Percentiles rank a stretch among this genome's conserved stretches.
Evolutionary conservation across 2,113 vertebrate genomes (phyloP).

Genomic region (Macrotis lagotis): DNA sequence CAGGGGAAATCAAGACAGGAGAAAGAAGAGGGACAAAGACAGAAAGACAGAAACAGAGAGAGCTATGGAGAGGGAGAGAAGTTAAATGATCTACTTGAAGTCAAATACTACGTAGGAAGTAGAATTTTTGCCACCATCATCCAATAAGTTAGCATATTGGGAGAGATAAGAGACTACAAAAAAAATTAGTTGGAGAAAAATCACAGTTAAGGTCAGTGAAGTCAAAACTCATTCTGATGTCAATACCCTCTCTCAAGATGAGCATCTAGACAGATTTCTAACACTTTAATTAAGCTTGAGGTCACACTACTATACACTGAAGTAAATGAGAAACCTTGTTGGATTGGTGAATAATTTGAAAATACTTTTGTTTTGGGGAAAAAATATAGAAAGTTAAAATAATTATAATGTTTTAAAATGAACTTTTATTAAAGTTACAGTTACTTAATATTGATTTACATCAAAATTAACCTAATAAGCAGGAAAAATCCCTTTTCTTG

Average conservation of each 20-base stretch:
- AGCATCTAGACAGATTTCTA: constrained; percentile 18
- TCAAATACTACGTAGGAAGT: constrained; percentile 17
- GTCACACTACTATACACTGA: neutral
- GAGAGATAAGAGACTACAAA: constrained; percentile 17
- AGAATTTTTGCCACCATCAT: neutral
- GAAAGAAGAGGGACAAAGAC: neutral
- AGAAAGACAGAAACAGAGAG: neutral
- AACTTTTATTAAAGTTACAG: constrained; percentile 6
- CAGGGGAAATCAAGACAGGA: neutral
- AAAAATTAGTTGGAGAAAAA: constrained; percentile 11
- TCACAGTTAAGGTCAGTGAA: constrained; percentile 18
- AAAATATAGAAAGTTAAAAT: constrained; percentile 48
- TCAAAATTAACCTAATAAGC: neutral
- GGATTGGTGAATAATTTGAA: constrained; percentile 17
- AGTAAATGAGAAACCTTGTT: neutral
- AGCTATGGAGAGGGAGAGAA: neutral
- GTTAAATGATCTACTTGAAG: constrained; percentile 22
- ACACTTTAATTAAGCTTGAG: constrained; percentile 15
- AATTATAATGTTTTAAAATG: constrained; percentile 25
- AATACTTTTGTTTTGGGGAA: constrained; percentile 37
- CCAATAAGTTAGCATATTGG: neutral
- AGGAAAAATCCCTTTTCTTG: neutral
- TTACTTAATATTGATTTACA: constrained; percentile 6
- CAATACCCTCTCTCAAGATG: neutral
- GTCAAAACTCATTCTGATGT: neutral